Percentiles rank a stretch among this genome's conserved stretches.
Evolutionary conservation across 2,113 vertebrate genomes (phyloP).

Genomic region (Malaclemys terrapin): DNA sequence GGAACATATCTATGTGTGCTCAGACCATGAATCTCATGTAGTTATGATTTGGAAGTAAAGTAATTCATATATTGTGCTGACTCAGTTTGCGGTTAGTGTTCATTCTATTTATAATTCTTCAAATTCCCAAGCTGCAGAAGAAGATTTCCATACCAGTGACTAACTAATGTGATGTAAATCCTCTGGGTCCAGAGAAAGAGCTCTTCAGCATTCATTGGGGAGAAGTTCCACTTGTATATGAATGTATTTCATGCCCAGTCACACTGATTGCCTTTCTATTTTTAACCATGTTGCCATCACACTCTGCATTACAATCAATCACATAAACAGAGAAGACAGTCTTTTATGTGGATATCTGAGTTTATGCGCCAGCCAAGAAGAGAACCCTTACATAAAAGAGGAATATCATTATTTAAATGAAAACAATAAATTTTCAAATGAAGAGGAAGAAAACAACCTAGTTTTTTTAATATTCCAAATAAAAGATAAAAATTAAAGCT

Average conservation of each 20-base stretch:
- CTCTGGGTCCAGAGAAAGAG: slow-evolving; percentile 59
- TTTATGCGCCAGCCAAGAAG: slow-evolving; percentile 36
- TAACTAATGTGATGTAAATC: slow-evolving; percentile 77
- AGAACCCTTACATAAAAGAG: slow-evolving; percentile 31
- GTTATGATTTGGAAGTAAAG: slow-evolving; percentile 9
- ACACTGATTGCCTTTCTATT: slow-evolving; percentile 87
- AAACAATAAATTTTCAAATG: slow-evolving; percentile 53
- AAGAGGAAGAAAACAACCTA: neutral
- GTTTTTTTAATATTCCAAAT: neutral
- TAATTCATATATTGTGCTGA: slow-evolving; percentile 11
- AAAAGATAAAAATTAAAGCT: neutral
- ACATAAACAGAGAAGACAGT: slow-evolving; percentile 72
- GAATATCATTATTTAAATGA: slow-evolving; percentile 45
- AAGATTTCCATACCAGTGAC: slow-evolving; percentile 26
- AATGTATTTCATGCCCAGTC: slow-evolving; percentile 83
- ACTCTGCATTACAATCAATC: slow-evolving; percentile 85
- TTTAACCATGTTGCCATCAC: slow-evolving; percentile 81
- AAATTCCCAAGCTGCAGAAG: slow-evolving; percentile 50
- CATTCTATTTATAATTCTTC: slow-evolving; percentile 61
- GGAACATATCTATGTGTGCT: neutral
- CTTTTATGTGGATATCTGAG: slow-evolving; percentile 44
- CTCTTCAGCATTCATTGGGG: slow-evolving; percentile 45
- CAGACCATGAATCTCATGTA: neutral
- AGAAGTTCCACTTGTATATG: slow-evolving; percentile 76
- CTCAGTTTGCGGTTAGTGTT: slow-evolving; percentile 13